Base-by-base conservation (phyloP, 2,888 invertebrate species). In the Agriopis leucophaearia region DNA sequence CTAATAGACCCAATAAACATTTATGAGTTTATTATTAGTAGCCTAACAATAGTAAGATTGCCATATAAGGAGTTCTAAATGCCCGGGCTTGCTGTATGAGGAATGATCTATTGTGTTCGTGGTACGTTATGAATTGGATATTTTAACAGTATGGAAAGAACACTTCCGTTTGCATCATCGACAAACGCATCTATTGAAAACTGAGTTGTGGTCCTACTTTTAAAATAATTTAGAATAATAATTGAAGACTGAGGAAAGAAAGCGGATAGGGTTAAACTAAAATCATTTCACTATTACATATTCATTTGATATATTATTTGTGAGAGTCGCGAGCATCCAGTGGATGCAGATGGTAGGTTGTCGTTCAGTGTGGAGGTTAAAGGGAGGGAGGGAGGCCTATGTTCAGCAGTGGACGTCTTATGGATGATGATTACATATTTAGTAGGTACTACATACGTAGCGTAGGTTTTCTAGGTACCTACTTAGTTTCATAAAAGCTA, bases 21-120 rank as follows among this genome's bases (percentile, higher is more conserved):
- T 64, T 56, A 69, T 52, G 51, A 54, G 59, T 45, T 65, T 54
- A 59, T 67, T 67, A 67, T 63, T 58, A 50, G 40, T 16, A 10
- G 18, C 15, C 18, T 35, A 57, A 70, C 70, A 66, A 70, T 70
- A 36, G 60, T 42, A 1, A 18, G 64, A 15, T 13, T n/a, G 35
- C 60, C 52, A 6, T 60, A 59, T 50, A 42, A 44, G 52, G 54
- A 38, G 52, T 52, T 58, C 48, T 59, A 55, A 61, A 65, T 62
- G 45, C 42, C 35, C 8, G 40, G 12, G 27, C 50, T 35, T 10
- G 38, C 44, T 66, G 51, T 44, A 16, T 50, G 48, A 40, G 56
- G 64, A 64, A 68, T 54, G 65, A 47, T 50, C 65, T 51, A 70
- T 70, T 70, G 68, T 72, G 45, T 18, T 35, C n/a, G 10, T 42